Percentiles rank a stretch among this genome's conserved stretches.
These are phyloP conservation scores for Falco columbarius DNA, from an alignment of 2,797 vertebrate species.

Conservation along the genomic window DNA sequence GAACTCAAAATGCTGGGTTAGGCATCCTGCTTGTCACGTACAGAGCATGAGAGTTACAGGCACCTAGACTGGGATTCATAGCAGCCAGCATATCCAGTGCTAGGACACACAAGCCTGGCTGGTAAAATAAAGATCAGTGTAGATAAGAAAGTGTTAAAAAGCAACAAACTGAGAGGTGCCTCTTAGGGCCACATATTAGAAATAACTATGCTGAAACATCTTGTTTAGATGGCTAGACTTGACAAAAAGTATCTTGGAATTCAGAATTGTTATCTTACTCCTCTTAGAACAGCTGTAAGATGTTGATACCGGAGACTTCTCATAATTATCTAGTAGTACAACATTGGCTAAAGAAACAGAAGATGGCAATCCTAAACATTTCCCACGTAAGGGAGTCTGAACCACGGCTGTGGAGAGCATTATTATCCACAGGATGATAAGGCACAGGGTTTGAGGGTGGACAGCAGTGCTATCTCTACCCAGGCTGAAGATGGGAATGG, in stretches of 20 bases:
- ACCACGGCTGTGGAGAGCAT: background rate
- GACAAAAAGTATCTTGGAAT: background rate
- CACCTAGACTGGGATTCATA: background rate
- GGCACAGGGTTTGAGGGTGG: background rate
- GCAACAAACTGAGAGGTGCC: background rate
- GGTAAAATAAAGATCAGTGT: background rate
- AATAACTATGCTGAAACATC: background rate
- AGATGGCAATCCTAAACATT: background rate
- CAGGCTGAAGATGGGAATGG: background rate
- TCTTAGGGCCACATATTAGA: background rate
- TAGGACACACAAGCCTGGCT: background rate
- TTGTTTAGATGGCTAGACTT: background rate
- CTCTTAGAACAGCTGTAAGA: background rate
- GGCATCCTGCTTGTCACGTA: background rate
- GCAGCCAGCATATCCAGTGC: background rate
- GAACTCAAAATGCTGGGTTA: background rate
- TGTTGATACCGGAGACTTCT: background rate
- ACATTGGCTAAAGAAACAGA: background rate
- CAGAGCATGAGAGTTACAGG: background rate
- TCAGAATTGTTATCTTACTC: background rate
- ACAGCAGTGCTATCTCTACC: background rate
- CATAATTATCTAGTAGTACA: background rate
- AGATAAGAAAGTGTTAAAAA: background rate
- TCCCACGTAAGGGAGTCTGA: background rate
- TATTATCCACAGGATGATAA: background rate